phyloP scores from a whole-genome alignment of 2,797 vertebrate genomes.

The Pelodytes ibericus region DNA sequence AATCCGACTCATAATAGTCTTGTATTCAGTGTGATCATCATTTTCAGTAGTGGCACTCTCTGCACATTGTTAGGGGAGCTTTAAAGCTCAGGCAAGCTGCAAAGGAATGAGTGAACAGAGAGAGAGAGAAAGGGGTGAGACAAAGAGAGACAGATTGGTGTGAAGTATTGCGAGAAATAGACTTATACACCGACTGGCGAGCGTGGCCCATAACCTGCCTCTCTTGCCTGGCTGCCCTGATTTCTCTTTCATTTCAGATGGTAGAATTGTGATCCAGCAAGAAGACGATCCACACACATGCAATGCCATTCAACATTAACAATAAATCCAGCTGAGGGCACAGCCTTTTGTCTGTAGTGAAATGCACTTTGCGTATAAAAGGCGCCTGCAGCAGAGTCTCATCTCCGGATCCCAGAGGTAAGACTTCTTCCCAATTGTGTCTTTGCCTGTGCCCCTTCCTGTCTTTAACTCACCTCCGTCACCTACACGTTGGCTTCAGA shows the following conservation, averaged over 20 bases:
- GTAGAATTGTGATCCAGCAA: constrained; percentile 31
- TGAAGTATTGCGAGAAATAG: constrained; percentile 37
- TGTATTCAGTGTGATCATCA: constrained; percentile 59
- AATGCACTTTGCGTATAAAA: constrained; percentile 37
- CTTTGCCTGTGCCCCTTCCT: not conserved
- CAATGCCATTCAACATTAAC: constrained; percentile 49
- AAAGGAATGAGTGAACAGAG: constrained; percentile 56
- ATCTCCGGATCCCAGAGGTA: constrained; percentile 62
- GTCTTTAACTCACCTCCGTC: constrained; percentile 10
- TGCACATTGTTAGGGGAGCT: constrained; percentile 68
- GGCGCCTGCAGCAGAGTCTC: constrained; percentile 60
- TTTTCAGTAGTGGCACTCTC: constrained; percentile 64
- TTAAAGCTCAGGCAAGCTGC: constrained; percentile 69
- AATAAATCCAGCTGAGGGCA: constrained; percentile 36
- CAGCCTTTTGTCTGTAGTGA: constrained; percentile 45
- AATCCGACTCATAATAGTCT: constrained; percentile 69
- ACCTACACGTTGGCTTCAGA: not conserved
- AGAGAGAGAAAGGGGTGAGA: constrained; percentile 50
- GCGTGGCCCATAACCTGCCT: constrained; percentile 50
- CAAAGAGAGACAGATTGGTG: constrained; percentile 50
- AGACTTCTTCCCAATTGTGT: constrained; percentile 45
- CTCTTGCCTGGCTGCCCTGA: constrained; percentile 27
- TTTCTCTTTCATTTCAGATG: constrained; percentile 44
- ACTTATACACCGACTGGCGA: constrained; percentile 17
- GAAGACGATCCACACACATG: constrained; percentile 46